Evolutionary conservation across 2,888 invertebrate genomes (phyloP).

Genomic region (Drosophila vallismaia): DNA sequence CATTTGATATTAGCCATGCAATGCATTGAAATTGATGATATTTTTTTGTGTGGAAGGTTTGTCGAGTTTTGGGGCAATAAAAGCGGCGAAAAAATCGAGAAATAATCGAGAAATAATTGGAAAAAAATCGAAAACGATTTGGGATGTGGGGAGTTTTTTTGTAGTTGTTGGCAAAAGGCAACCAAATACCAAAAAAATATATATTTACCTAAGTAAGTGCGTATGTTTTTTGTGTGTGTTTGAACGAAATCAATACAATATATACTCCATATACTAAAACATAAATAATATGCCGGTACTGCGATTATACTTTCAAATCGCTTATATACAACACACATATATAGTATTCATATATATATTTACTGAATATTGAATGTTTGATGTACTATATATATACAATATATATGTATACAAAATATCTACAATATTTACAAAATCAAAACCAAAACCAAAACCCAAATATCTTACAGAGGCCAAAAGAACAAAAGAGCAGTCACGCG

Average conservation of each 20-base stretch:
- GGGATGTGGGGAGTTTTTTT: background rate
- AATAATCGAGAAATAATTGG: background rate
- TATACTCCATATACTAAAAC: conserved; percentile 11
- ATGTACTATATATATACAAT: conserved; percentile 14
- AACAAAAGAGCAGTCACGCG: conserved; percentile 1
- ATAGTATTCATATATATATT: conserved; percentile 24
- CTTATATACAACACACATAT: conserved; percentile 7
- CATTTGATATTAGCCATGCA: conserved; percentile 39
- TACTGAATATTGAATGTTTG: conserved; percentile 27
- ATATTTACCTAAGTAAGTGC: conserved; percentile 33
- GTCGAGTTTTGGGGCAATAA: background rate
- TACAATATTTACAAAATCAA: conserved; percentile 2
- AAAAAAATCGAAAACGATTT: background rate
- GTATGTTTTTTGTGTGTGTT: conserved; percentile 17
- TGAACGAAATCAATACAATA: background rate
- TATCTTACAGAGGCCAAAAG: conserved; percentile 26
- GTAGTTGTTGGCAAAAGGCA: conserved; percentile 11
- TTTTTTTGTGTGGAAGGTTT: conserved; percentile 16
- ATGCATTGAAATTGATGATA: conserved; percentile 51
- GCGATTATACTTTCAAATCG: conserved; percentile 3
- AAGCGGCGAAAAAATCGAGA: background rate
- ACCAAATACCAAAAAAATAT: conserved; percentile 9
- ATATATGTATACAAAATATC: background rate
- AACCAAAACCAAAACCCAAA: background rate
- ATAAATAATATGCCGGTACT: background rate